These are phyloP conservation scores for Lepas anatifera DNA, from an alignment of 2,888 invertebrate genomes.

Conservation along the genomic window DNA sequence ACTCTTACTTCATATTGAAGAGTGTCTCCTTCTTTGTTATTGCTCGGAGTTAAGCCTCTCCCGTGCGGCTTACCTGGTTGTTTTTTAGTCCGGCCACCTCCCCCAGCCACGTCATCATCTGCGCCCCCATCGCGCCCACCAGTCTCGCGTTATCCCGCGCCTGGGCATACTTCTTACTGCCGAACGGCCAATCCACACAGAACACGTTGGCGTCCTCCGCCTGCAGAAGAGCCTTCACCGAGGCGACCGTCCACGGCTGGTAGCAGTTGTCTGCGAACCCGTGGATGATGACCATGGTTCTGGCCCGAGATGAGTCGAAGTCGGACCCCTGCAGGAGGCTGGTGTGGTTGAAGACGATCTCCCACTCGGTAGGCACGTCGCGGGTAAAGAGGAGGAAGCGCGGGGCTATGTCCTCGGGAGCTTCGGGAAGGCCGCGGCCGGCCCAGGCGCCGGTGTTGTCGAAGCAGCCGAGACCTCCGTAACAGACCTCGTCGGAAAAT, in stretches of 20 bases:
- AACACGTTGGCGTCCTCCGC: not conserved
- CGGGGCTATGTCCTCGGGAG: not conserved
- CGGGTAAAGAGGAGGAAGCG: slow-evolving; percentile 1
- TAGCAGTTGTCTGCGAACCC: slow-evolving; percentile 1
- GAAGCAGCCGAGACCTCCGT: slow-evolving; percentile 33
- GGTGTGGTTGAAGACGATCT: not conserved
- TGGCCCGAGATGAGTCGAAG: not conserved
- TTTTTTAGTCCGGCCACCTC: not conserved
- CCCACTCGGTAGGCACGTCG: not conserved
- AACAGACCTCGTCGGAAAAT: slow-evolving; percentile 49
- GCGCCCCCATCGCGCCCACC: not conserved
- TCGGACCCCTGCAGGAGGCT: not conserved
- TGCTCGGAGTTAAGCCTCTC: too few species aligned
- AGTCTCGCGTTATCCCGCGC: not conserved
- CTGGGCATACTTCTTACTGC: not conserved
- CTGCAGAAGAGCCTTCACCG: not conserved
- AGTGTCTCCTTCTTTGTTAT: too few species aligned
- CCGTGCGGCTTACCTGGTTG: not conserved
- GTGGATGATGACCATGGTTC: not conserved
- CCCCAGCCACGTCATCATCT: not conserved
- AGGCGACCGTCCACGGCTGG: not conserved
- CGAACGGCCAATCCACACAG: not conserved
- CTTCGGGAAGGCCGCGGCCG: not conserved
- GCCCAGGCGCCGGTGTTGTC: not conserved
- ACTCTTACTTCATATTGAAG: too few species aligned